phyloP scores from a whole-genome alignment of 1,140 invertebrate genomes.

The Callitettix versicolor region DNA sequence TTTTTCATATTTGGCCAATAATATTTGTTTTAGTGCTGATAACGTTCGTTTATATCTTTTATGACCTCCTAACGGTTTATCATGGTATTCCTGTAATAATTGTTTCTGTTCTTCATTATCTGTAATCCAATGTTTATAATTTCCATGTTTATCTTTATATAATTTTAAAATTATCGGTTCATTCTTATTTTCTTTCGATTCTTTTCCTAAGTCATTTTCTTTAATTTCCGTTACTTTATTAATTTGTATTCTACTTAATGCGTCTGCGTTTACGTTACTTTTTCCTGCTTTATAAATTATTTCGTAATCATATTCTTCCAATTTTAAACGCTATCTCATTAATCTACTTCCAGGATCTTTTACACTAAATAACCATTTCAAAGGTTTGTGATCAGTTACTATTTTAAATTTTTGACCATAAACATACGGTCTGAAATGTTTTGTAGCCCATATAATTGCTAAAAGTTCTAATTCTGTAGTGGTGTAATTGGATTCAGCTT shows the following conservation, averaged over 20 bases:
- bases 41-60: conserved; percentile 20
- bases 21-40: too few species aligned
- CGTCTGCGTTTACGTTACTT: conserved; percentile 30
- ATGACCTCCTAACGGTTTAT: conserved; percentile 18
- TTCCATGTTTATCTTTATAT: not conserved
- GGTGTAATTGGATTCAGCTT: conserved; percentile 30
- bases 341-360: conserved; percentile 37
- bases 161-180: too few species aligned
- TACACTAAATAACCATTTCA: conserved; percentile 36
- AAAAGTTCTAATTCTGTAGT: conserved; percentile 34
- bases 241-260: conserved; percentile 23
- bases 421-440: conserved; percentile 38
- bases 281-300: conserved; percentile 34
- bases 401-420: conserved; percentile 38
- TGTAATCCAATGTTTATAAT: not conserved
- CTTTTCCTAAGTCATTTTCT: not conserved
- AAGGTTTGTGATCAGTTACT: conserved; percentile 39
- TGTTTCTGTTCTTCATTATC: too few species aligned
- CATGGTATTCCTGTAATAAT: not conserved
- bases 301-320: conserved; percentile 38
- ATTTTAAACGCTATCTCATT: conserved; percentile 37
- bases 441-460: conserved; percentile 31
- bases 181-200: not conserved
- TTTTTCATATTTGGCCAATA: too few species aligned
- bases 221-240: not conserved